Base-by-base conservation (phyloP, 2,888 invertebrate species). In the Caenorhabditis plicata region DNA sequence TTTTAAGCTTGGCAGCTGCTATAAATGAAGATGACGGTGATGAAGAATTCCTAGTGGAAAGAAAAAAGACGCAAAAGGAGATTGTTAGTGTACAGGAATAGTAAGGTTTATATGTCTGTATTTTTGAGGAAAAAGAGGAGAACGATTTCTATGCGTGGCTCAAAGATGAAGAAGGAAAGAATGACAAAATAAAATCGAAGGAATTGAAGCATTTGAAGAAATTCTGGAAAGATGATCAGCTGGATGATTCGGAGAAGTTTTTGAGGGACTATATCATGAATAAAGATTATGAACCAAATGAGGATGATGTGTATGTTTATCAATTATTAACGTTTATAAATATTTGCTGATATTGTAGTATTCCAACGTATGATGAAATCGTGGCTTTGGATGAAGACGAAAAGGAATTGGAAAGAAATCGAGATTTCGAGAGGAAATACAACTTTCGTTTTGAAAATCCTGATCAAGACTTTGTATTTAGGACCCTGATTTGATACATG, bases 401-500 rank as follows among this genome's bases (percentile, higher is more conserved):
- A 80, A 84, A 86, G 65, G 86, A 87, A 64, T 51, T 76, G 39
- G 88, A 89, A 73, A 87, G 88, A 79, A 91, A 91, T 82, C 90
- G 90, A 64, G 87, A 89, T 82, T 96, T 93, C 84, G 95, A 96
- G 81, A 87, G 90, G 39, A 93, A 94, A 68, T 96, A 89, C 82
- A 95, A 96, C 85, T 94, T 92, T 82, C 86, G 96, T 63, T 96
- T 89, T 82, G 94, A 98, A 82, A 94, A 96, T 82, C 95, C 93
- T 0, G 94, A 95, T 82, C 87, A 88, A 41, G 91, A 93, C 72
- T 93, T 84, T 79, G 83, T 83, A 66, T 70, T 80, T 73, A 29
- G 7, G 2, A 27, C 8, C 26, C 38, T 54, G 29, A 20, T 47
- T n/a, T n/a, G n/a, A n/a, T 13, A 23, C 13, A 8, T 19, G 1